A percentile compares a stretch with the other conserved stretches of the same genome.
Conservation (phyloP, 2,888 invertebrate genomes). For the Eupithecia vulgata region DNA sequence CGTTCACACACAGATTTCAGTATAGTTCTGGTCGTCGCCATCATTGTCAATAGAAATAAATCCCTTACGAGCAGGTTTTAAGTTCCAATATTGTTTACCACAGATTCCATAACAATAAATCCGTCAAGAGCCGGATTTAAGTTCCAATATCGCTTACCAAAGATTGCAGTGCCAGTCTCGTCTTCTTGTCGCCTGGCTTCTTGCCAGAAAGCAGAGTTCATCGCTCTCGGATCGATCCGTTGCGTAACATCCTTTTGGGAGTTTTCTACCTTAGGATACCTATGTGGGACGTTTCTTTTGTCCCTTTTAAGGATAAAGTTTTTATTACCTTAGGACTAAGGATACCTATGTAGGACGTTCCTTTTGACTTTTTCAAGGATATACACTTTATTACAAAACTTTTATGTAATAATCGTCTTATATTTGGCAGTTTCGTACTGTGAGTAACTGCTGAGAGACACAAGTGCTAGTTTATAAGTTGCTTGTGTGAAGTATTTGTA, state of each 20-base stretch:
- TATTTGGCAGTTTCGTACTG: background rate
- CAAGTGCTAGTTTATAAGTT: background rate
- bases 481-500: background rate
- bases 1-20: background rate
- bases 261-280: conserved; percentile 9
- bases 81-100: background rate
- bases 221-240: conserved; percentile 30
- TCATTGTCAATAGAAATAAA: background rate
- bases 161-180: background rate
- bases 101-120: background rate
- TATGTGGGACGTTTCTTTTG: background rate
- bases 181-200: conserved; percentile 4
- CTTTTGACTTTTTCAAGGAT: background rate
- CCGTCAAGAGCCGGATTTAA: background rate
- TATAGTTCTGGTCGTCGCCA: background rate
- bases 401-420: background rate
- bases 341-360: background rate
- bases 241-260: conserved; percentile 29
- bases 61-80: background rate
- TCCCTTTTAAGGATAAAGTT: background rate
- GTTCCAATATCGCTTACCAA: background rate
- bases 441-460: background rate
- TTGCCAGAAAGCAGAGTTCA: conserved; percentile 28
- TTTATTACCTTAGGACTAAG: background rate
- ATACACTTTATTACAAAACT: background rate